These are phyloP conservation scores for Drosophila anomalata DNA, from an alignment of 2,888 invertebrate species.

Conservation along the genomic window DNA sequence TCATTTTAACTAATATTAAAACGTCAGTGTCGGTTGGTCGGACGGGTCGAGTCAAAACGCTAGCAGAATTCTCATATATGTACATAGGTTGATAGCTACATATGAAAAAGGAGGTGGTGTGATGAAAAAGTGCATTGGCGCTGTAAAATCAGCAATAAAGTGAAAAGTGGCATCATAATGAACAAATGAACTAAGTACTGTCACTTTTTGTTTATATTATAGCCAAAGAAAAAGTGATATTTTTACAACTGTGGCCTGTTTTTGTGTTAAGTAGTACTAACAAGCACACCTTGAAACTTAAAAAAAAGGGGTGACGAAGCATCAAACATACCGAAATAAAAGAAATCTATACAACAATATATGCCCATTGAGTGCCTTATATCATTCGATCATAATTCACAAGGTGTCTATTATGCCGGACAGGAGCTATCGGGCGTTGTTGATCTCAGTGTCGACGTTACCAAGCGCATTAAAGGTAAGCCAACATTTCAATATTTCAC, in stretches of 20 bases:
- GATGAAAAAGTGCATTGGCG: constrained; percentile 70
- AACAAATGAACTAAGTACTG: constrained; percentile 43
- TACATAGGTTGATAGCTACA: constrained; percentile 29
- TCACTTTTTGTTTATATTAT: constrained; percentile 50
- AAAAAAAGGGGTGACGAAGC: constrained; percentile 11
- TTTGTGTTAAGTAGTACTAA: constrained; percentile 63
- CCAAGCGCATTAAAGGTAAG: constrained; percentile 83
- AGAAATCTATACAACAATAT: constrained; percentile 70
- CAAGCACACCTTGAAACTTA: constrained; percentile 21
- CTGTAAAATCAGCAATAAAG: constrained; percentile 46
- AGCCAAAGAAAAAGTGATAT: constrained; percentile 64
- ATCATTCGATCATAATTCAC: constrained; percentile 84
- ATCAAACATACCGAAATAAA: constrained; percentile 39
- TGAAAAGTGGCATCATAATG: constrained; percentile 69
- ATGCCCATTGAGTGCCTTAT: constrained; percentile 84
- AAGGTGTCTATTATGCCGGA: constrained; percentile 84
- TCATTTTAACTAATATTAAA: not conserved
- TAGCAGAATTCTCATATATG: constrained; percentile 42
- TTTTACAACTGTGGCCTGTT: constrained; percentile 69
- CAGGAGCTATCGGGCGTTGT: constrained; percentile 83
- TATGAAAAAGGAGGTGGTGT: constrained; percentile 26
- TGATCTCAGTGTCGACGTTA: constrained; percentile 83
- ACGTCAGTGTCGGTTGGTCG: constrained; percentile 12
- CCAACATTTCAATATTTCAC: not conserved
- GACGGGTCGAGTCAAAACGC: constrained; percentile 50